A percentile compares a stretch with the other conserved stretches of the same genome.
Conservation (phyloP, 1,140 invertebrate species). For the Sarcophaga bullata region DNA sequence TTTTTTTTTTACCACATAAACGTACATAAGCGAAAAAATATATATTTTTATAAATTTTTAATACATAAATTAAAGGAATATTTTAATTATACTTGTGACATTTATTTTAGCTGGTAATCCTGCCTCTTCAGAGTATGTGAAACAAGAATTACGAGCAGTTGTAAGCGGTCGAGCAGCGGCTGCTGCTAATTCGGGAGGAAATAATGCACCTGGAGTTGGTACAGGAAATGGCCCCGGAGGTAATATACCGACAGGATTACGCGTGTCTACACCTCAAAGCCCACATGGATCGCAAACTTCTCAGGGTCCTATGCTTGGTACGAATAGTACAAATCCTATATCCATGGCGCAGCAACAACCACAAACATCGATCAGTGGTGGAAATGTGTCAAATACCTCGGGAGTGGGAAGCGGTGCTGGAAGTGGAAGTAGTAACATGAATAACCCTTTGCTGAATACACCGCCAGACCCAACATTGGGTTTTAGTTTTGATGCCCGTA, state of each 20-base stretch:
- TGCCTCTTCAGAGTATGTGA: conserved; percentile 81
- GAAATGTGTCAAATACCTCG: conserved; percentile 33
- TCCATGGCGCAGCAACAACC: conserved; percentile 52
- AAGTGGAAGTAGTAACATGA: conserved; percentile 47
- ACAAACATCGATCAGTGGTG: conserved; percentile 36
- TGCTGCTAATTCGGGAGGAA: conserved; percentile 57
- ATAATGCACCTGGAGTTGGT: conserved; percentile 50
- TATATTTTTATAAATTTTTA: conserved; percentile 18
- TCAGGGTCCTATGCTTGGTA: conserved; percentile 50
- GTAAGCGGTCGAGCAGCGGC: conserved; percentile 83
- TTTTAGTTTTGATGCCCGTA: conserved; percentile 63
- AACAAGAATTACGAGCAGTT: conserved; percentile 87
- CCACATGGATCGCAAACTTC: conserved; percentile 49
- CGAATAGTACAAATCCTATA: conserved; percentile 62
- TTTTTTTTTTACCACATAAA: not conserved
- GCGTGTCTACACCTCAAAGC: conserved; percentile 60
- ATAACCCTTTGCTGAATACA: conserved; percentile 56
- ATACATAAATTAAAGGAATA: conserved; percentile 7
- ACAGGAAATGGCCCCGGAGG: conserved; percentile 45
- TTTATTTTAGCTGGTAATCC: conserved; percentile 55
- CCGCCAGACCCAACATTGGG: conserved; percentile 61
- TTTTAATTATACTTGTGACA: conserved; percentile 19
- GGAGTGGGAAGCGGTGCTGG: conserved; percentile 43
- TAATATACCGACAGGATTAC: conserved; percentile 46
- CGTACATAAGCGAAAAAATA: not conserved